A percentile compares a stretch with the other conserved stretches of the same genome.
These are phyloP conservation scores for Drosophila pullipes DNA, from an alignment of 2,888 invertebrate genomes.

Conservation along the genomic window DNA sequence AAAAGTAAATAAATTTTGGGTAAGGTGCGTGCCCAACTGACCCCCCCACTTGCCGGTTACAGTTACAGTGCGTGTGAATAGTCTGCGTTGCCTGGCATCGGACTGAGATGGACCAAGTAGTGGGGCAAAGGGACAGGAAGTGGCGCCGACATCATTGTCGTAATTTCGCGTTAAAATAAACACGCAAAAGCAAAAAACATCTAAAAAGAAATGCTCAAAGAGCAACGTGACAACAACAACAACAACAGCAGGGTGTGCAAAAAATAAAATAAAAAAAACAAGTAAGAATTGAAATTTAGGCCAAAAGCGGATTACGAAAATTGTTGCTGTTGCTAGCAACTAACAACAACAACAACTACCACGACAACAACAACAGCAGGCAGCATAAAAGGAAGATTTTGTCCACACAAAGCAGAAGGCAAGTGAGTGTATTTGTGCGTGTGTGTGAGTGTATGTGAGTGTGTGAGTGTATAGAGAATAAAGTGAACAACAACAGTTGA, in stretches of 20 bases:
- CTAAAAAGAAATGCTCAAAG: conserved; percentile 29
- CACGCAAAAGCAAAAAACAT: conserved; percentile 43
- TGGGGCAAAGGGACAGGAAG: conserved; percentile 1
- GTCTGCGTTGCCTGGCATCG: conserved; percentile 39
- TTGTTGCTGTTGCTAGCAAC: conserved; percentile 51
- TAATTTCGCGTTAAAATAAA: conserved; percentile 63
- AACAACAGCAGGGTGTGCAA: conserved; percentile 38
- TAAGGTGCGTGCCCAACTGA: conserved; percentile 19
- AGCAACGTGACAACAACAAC: conserved; percentile 25
- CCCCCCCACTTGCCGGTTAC: conserved; percentile 26
- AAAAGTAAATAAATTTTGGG: conserved; percentile 36
- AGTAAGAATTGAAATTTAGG: conserved; percentile 77
- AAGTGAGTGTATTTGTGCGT: conserved; percentile 24
- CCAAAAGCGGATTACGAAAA: conserved; percentile 78
- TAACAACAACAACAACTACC: conserved; percentile 24
- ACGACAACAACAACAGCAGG: conserved; percentile 17
- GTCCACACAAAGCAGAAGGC: conserved; percentile 36
- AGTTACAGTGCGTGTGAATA: conserved; percentile 56
- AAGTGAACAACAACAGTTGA: conserved; percentile 57
- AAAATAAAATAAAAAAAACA: conserved; percentile 52
- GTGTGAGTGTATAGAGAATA: conserved; percentile 31
- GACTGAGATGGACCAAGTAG: background rate
- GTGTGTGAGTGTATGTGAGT: conserved; percentile 1
- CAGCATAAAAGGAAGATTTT: conserved; percentile 47
- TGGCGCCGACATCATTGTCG: conserved; percentile 16